A percentile compares a stretch with the other conserved stretches of the same genome.
These are phyloP conservation scores for Cariama cristata DNA, from an alignment of 2,113 vertebrate species.

Conservation along the genomic window DNA sequence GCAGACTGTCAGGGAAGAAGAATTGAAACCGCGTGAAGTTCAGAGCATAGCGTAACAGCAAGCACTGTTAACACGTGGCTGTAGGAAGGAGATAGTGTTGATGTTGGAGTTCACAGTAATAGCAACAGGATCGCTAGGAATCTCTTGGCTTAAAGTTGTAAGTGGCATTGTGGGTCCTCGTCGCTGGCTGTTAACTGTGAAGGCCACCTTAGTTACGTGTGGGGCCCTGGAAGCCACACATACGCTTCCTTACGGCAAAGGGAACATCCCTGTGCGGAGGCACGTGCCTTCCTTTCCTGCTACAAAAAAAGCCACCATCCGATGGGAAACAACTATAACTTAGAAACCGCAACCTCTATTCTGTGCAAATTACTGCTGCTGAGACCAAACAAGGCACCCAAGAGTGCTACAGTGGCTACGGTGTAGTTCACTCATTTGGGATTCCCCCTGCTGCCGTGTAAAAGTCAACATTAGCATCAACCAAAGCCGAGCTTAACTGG, in stretches of 20 bases:
- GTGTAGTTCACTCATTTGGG: rapidly evolving
- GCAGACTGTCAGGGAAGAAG: background rate
- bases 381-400: background rate
- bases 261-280: background rate
- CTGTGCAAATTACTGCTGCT: background rate
- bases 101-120: background rate
- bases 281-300: background rate
- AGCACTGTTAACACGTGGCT: rapidly evolving
- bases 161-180: background rate
- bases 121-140: rapidly evolving
- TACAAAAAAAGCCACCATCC: background rate
- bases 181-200: rapidly evolving
- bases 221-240: rapidly evolving
- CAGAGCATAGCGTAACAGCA: rapidly evolving
- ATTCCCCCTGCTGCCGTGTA: background rate
- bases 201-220: background rate
- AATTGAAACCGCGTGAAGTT: background rate
- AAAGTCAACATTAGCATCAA: background rate
- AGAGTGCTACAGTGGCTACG: background rate
- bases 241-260: background rate
- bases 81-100: background rate
- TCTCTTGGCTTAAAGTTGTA: background rate
- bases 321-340: background rate
- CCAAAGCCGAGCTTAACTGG: background rate
- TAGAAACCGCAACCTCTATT: background rate